Conservation (phyloP, 2,797 vertebrate species). For the Enteromius unitaeniatus region DNA sequence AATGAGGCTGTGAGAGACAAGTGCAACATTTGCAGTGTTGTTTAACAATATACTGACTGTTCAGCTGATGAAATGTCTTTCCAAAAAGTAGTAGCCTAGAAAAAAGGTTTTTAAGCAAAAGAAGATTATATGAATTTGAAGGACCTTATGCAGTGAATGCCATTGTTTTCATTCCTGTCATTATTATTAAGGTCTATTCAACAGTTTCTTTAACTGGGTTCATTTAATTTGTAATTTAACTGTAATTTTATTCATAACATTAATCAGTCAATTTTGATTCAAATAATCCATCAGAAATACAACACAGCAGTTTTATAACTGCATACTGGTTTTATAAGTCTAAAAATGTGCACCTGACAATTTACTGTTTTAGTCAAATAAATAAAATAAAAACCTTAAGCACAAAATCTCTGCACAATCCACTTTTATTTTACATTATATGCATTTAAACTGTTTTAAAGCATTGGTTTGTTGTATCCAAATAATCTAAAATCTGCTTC, state of each 20-base stretch:
- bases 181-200: not conserved
- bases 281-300: not conserved
- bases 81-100: not conserved
- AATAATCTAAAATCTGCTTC: slow-evolving; percentile 84
- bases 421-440: not conserved
- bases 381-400: not conserved
- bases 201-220: not conserved
- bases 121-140: not conserved
- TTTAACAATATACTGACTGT: not conserved
- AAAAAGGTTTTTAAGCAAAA: not conserved
- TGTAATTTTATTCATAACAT: not conserved
- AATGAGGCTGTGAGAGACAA: not conserved
- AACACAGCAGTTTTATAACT: not conserved
- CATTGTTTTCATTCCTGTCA: not conserved
- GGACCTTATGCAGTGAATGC: not conserved
- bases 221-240: not conserved
- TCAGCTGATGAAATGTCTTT: not conserved
- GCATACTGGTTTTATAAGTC: not conserved
- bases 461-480: slow-evolving; percentile 79
- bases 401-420: not conserved
- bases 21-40: not conserved
- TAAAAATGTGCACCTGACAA: not conserved
- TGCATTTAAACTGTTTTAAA: not conserved
- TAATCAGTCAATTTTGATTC: not conserved
- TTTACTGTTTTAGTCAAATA: not conserved